A percentile compares a stretch with the other conserved stretches of the same genome.
phyloP scores from a whole-genome alignment of 2,888 invertebrate genomes.

The Phoenoteleia sp. region DNA sequence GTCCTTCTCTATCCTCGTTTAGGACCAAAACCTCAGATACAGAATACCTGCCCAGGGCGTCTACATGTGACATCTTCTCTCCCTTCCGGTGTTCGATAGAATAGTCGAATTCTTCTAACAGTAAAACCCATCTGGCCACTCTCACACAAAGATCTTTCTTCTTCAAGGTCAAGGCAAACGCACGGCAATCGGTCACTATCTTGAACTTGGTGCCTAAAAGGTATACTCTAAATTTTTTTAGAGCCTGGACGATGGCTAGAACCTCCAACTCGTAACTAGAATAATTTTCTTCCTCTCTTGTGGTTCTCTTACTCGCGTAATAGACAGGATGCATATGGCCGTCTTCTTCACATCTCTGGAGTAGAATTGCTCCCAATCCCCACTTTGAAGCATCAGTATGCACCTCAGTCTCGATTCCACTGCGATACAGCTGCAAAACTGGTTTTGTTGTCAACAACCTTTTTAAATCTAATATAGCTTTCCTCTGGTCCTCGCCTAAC shows the following conservation, averaged over 20 bases:
- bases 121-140: constrained; percentile 73
- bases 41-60: constrained; percentile 69
- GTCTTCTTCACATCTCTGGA: constrained; percentile 73
- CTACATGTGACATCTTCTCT: constrained; percentile 62
- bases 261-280: constrained; percentile 78
- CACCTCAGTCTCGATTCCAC: constrained; percentile 58
- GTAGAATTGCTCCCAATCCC: constrained; percentile 71
- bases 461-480: constrained; percentile 19
- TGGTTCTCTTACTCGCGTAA: constrained; percentile 75
- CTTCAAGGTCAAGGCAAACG: neutral
- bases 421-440: constrained; percentile 47
- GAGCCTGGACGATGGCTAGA: constrained; percentile 74
- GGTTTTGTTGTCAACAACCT: constrained; percentile 12
- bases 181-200: constrained; percentile 69
- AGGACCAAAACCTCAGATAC: constrained; percentile 23
- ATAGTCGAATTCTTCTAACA: constrained; percentile 57
- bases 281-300: constrained; percentile 69
- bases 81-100: constrained; percentile 50
- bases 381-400: constrained; percentile 54
- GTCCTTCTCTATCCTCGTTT: too few species aligned
- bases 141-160: neutral
- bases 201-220: constrained; percentile 56
- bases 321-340: constrained; percentile 72
- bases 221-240: constrained; percentile 75
- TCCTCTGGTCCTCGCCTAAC: neutral